A percentile compares a stretch with the other conserved stretches of the same genome.
Conservation (phyloP, 2,113 vertebrate genomes). For the Ceratotherium simum region DNA sequence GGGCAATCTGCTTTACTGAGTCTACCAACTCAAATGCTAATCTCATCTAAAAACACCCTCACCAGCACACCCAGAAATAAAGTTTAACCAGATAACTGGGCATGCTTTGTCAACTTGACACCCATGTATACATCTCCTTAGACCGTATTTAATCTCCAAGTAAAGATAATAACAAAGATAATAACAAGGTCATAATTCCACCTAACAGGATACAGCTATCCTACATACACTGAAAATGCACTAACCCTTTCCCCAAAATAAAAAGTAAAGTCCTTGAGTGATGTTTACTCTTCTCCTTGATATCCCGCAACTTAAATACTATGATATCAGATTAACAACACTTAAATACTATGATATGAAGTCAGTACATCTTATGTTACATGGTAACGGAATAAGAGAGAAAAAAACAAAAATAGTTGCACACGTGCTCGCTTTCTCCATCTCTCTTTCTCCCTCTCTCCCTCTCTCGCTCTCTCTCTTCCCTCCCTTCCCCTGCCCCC, state of each 20-base stretch:
- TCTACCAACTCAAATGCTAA: background rate
- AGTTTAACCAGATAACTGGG: background rate
- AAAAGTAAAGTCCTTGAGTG: background rate
- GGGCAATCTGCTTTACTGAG: background rate
- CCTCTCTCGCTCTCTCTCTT: background rate
- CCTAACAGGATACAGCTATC: background rate
- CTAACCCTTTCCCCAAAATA: background rate
- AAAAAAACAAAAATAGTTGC: background rate
- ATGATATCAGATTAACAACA: background rate
- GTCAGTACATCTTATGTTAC: background rate
- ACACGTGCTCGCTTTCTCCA: too few species aligned
- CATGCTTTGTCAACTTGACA: background rate
- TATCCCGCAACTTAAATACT: background rate
- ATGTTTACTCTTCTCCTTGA: background rate
- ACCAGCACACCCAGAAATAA: background rate
- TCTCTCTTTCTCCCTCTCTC: background rate
- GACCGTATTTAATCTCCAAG: background rate
- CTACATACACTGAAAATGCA: background rate
- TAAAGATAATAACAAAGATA: background rate
- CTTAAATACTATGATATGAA: background rate
- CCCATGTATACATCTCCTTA: background rate
- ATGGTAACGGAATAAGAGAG: background rate
- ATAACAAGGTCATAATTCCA: background rate
- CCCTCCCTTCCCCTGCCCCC: background rate
- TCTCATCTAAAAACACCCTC: background rate